Evolutionary conservation across 2,113 vertebrate species (phyloP).

Genomic region (Gobio gobio): DNA sequence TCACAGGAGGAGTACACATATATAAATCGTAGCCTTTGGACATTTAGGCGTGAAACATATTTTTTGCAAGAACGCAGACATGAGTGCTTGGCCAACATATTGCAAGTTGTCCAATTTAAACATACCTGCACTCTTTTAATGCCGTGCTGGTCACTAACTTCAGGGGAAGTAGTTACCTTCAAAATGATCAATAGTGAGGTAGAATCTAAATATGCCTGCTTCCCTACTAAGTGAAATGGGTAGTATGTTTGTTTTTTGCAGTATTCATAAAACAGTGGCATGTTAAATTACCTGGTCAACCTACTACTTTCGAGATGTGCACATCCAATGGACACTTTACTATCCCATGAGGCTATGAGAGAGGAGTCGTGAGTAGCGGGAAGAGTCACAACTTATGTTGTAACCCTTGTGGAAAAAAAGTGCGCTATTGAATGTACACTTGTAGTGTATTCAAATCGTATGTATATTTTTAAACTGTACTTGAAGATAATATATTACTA

Average conservation of each 20-base stretch:
- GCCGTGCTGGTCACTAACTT: background rate
- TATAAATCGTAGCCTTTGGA: slow-evolving; percentile 77
- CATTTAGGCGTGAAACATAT: slow-evolving; percentile 63
- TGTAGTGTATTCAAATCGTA: background rate
- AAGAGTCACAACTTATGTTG: background rate
- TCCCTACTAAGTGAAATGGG: background rate
- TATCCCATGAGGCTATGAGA: too few species aligned
- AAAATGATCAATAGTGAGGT: background rate
- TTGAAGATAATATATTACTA: background rate
- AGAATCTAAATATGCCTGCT: background rate
- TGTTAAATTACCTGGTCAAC: background rate
- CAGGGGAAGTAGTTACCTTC: background rate
- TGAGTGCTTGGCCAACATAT: background rate
- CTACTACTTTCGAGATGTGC: background rate
- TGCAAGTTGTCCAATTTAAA: background rate
- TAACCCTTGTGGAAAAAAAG: background rate
- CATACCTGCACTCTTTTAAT: background rate
- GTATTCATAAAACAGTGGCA: background rate
- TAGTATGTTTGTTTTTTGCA: background rate
- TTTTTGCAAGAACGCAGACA: background rate
- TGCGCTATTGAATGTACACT: background rate
- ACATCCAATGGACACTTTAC: background rate
- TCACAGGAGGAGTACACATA: slow-evolving; percentile 69
- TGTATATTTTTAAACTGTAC: background rate
- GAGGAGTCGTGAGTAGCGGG: too few species aligned